Evolutionary conservation across 1,140 invertebrate species (phyloP).

Genomic region (Mercenaria mercenaria): DNA sequence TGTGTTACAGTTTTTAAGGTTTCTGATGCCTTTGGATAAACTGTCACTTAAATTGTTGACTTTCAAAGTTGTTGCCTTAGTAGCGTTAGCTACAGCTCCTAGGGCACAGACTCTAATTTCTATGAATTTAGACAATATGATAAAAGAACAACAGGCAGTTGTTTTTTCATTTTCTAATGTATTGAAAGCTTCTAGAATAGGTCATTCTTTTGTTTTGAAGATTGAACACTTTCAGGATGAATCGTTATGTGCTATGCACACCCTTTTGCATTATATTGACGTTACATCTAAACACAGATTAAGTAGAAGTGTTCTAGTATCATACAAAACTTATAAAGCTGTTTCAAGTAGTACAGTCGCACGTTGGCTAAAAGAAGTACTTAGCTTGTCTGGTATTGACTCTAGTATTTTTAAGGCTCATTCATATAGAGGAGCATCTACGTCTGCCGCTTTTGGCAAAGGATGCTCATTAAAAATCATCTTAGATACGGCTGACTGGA

Average conservation of each 20-base stretch:
- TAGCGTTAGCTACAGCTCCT: conserved; percentile 19
- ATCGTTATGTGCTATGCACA: not conserved
- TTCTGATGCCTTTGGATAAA: not conserved
- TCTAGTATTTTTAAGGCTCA: conserved; percentile 3
- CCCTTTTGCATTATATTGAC: not conserved
- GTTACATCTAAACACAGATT: not conserved
- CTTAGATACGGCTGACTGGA: too few species aligned
- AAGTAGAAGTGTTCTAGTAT: not conserved
- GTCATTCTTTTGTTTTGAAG: not conserved
- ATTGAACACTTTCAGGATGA: conserved; percentile 1
- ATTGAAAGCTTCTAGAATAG: conserved; percentile 13
- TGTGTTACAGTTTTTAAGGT: conserved; percentile 19
- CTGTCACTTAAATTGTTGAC: conserved; percentile 47
- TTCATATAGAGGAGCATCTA: not conserved
- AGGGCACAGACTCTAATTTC: conserved; percentile 39
- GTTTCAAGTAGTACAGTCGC: conserved; percentile 19
- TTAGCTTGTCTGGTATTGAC: not conserved
- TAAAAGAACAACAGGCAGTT: not conserved
- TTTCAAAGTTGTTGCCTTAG: conserved; percentile 23
- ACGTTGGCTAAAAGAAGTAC: not conserved
- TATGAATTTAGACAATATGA: conserved; percentile 35
- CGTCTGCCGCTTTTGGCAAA: conserved; percentile 6
- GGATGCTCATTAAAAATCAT: not conserved
- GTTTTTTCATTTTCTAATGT: conserved; percentile 27
- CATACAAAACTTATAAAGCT: not conserved